Conservation (phyloP, 2,888 invertebrate species). For the Aleiodes alternator region DNA sequence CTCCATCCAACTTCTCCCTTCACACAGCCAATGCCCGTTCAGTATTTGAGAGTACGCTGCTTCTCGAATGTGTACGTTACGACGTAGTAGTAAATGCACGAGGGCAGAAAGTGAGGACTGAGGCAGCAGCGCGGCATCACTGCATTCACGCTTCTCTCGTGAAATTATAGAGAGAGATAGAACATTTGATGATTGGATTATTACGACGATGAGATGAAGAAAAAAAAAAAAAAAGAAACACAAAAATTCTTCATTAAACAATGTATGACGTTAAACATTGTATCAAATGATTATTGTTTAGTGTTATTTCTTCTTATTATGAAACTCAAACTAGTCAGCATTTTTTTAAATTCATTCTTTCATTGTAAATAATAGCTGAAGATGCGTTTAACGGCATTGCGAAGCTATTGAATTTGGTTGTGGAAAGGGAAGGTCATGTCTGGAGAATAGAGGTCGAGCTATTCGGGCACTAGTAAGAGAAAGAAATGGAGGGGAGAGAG, state of each 20-base stretch:
- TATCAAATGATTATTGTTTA: neutral
- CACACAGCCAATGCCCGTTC: constrained; percentile 27
- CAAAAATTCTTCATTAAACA: neutral
- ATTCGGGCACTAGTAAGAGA: constrained; percentile 15
- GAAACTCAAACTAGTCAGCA: too few species aligned
- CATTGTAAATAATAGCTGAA: neutral
- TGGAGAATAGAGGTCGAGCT: constrained; percentile 32
- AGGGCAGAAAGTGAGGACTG: constrained; percentile 40
- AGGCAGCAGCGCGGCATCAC: constrained; percentile 22
- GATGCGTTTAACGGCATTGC: constrained; percentile 12
- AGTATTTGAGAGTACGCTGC: constrained; percentile 31
- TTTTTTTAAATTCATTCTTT: neutral
- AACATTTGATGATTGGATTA: constrained; percentile 4
- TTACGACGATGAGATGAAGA: neutral
- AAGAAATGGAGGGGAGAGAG: neutral
- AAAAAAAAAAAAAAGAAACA: neutral
- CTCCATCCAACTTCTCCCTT: constrained; percentile 32
- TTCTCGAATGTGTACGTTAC: constrained; percentile 39
- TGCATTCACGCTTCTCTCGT: constrained; percentile 53
- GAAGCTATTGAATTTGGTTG: neutral
- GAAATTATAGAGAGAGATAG: neutral
- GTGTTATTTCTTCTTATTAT: neutral
- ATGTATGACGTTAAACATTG: neutral
- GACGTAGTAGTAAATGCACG: constrained; percentile 50
- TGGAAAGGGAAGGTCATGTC: constrained; percentile 34